These are phyloP conservation scores for Syngnathus floridae DNA, from an alignment of 2,113 vertebrate species.

Conservation along the genomic window DNA sequence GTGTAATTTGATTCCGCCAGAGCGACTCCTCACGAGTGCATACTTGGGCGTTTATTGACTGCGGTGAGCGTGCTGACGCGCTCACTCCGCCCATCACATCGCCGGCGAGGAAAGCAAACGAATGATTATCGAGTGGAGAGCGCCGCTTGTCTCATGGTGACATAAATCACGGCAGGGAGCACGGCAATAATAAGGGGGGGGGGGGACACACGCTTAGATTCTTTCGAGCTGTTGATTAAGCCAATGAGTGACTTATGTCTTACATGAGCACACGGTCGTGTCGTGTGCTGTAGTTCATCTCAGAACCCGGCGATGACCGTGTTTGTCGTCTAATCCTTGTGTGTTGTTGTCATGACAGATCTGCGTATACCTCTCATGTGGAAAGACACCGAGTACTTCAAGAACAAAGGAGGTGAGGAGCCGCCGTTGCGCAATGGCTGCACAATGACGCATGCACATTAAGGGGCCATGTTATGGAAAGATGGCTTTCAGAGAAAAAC, in stretches of 20 bases:
- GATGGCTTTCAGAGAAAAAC: not conserved
- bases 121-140: slow-evolving; percentile 6
- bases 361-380: slow-evolving; percentile 95
- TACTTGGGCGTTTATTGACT: slow-evolving; percentile 22
- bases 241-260: slow-evolving; percentile 4
- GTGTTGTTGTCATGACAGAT: slow-evolving; percentile 68
- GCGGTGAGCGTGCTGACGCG: slow-evolving; percentile 13
- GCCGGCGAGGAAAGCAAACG: slow-evolving; percentile 7
- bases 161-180: slow-evolving; percentile 17
- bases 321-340: slow-evolving; percentile 34
- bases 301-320: slow-evolving; percentile 31
- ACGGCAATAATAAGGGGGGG: not conserved
- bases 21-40: not conserved
- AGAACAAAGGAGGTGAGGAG: slow-evolving; percentile 89
- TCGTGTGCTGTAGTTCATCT: slow-evolving; percentile 1
- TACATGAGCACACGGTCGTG: not conserved
- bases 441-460: slow-evolving; percentile 29
- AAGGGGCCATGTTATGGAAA: slow-evolving; percentile 4
- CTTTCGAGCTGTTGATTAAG: not conserved
- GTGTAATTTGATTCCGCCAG: not conserved
- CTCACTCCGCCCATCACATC: slow-evolving; percentile 11
- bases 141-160: slow-evolving; percentile 12
- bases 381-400: slow-evolving; percentile 96
- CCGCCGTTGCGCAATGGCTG: slow-evolving; percentile 8
- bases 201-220: not conserved